Conservation (phyloP, 1,140 invertebrate genomes). For the Acyrthosiphon pisum region DNA sequence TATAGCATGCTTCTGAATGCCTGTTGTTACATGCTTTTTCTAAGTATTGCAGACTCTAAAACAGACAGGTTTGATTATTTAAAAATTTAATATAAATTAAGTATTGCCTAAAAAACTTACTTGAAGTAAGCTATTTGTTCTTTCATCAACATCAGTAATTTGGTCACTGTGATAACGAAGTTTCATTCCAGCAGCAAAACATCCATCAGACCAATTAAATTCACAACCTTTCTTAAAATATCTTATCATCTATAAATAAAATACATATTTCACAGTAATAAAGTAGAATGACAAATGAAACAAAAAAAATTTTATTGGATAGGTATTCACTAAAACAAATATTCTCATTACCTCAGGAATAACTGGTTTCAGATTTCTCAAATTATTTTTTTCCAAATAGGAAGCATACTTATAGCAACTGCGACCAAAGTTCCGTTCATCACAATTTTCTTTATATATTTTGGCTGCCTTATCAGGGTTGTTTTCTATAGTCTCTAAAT, state of each 20-base stretch:
- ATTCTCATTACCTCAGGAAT: constrained; percentile 34
- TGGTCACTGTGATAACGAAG: constrained; percentile 30
- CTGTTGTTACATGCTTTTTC: constrained; percentile 79
- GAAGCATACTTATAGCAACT: constrained; percentile 87
- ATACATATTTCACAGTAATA: background rate
- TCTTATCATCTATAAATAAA: constrained; percentile 43
- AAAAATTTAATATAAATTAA: constrained; percentile 5
- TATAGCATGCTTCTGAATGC: constrained; percentile 77
- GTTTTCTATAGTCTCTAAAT: constrained; percentile 80
- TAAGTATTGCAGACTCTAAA: constrained; percentile 73
- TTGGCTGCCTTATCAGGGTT: constrained; percentile 79
- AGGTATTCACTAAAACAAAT: background rate
- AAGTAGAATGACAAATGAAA: background rate
- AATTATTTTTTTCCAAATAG: constrained; percentile 68
- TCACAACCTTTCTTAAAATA: constrained; percentile 52
- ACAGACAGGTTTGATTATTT: constrained; percentile 37
- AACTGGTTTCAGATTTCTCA: constrained; percentile 42
- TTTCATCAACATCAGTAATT: constrained; percentile 32
- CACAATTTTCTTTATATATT: constrained; percentile 85
- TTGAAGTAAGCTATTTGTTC: constrained; percentile 1
- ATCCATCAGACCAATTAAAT: constrained; percentile 44
- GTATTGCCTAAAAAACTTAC: background rate
- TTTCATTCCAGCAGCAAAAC: constrained; percentile 55
- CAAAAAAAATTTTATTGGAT: background rate
- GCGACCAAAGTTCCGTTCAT: constrained; percentile 78